Conservation (phyloP, 2,888 invertebrate genomes). For the Amphipoea lucens region DNA sequence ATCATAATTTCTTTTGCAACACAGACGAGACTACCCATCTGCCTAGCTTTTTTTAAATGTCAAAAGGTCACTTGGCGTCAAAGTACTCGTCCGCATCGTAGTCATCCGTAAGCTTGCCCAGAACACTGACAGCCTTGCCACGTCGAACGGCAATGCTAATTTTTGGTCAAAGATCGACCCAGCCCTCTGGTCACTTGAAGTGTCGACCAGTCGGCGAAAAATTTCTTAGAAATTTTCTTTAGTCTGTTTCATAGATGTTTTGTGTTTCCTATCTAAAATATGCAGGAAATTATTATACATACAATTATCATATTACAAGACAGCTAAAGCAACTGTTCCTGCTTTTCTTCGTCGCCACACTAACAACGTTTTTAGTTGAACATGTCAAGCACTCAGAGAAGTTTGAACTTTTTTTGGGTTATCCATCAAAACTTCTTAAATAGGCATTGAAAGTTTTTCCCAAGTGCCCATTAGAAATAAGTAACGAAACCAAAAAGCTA, state of each 20-base stretch:
- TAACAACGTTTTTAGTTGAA: not conserved
- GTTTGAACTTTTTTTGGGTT: not conserved
- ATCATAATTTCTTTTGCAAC: not conserved
- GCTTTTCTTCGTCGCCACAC: not conserved
- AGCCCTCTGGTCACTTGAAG: too few species aligned
- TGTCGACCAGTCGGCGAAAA: too few species aligned
- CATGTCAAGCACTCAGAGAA: not conserved
- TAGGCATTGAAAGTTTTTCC: not conserved
- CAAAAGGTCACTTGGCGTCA: too few species aligned
- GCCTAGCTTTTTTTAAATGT: not conserved
- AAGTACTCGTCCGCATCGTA: too few species aligned
- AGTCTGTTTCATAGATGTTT: not conserved
- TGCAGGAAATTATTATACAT: not conserved
- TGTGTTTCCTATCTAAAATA: not conserved
- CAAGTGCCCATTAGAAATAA: not conserved
- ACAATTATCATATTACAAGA: not conserved
- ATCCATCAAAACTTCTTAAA: not conserved
- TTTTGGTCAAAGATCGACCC: too few species aligned
- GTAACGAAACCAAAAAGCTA: constrained; percentile 9
- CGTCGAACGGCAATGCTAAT: too few species aligned
- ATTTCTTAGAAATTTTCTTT: too few species aligned
- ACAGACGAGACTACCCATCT: not conserved
- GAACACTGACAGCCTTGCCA: too few species aligned
- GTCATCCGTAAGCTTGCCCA: too few species aligned
- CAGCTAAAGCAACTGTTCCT: not conserved